Evolutionary conservation across 1,140 invertebrate species (phyloP), one percentile per base, ranked within the genome.

Genomic region (Daktulosphaira vitifoliae): DNA sequence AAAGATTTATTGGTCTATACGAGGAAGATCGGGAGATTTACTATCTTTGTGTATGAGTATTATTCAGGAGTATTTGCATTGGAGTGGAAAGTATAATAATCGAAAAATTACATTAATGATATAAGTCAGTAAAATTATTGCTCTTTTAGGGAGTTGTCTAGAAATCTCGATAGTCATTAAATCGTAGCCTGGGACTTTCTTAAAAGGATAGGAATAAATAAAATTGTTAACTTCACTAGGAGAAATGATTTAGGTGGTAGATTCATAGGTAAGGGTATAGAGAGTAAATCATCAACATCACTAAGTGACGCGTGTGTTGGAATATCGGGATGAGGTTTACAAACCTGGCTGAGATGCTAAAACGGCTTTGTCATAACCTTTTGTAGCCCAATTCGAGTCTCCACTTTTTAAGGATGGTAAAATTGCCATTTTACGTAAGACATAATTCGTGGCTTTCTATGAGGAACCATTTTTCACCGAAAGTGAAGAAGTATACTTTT

Each of bases 1-100:
- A 46, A 5, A 76, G 69, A 23, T 66, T 71, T 2, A 76, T 76
- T 11, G 72, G 71, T 50, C 72, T 69, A 56, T 76, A 74, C 1
- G 71, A 72, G 65, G 62, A 18, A 70, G 33, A 13, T 73, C 49
- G 48, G 66, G 39, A 26, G 69, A 66, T 71, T 75, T 74, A 9
- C 68, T 71, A 13, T 70, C 69, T 65, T 71, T 71, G 2, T 23
- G 50, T 66, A 66, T 23, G 29, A n/a, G n/a, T n/a, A n/a, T n/a
- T n/a, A n/a, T n/a, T n/a, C n/a, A n/a, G n/a, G n/a, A n/a, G n/a
- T n/a, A n/a, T n/a, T n/a, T n/a, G n/a, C n/a, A n/a, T n/a, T n/a
- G n/a, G n/a, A n/a, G n/a, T n/a, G n/a, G n/a, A n/a, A n/a, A n/a
- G n/a, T n/a, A n/a, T n/a, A n/a, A 44, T 2, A 54, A 25, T 4